Conservation (phyloP, 2,888 invertebrate species). For the Agonopterix alstromeriana region DNA sequence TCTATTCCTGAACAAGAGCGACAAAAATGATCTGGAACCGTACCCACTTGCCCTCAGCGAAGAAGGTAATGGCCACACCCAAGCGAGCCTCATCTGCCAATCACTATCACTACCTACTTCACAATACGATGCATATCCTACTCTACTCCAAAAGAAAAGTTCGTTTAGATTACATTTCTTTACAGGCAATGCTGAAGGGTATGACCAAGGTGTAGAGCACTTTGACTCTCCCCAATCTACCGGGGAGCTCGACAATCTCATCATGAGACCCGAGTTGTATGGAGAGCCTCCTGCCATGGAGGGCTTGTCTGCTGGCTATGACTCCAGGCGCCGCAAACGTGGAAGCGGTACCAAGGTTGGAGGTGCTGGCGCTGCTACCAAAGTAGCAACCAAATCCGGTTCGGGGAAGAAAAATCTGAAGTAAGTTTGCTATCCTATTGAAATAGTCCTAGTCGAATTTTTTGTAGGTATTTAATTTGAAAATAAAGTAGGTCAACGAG, state of each 20-base stretch:
- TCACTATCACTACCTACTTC: not conserved
- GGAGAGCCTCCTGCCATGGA: slow-evolving; percentile 77
- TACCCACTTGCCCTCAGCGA: slow-evolving; percentile 71
- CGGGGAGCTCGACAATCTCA: slow-evolving; percentile 75
- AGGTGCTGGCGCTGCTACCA: slow-evolving; percentile 67
- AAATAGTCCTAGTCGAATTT: not conserved
- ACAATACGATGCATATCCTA: not conserved
- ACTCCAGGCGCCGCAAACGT: slow-evolving; percentile 59
- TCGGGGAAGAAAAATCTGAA: slow-evolving; percentile 68
- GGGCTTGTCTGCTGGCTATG: slow-evolving; percentile 48
- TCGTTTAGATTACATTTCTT: slow-evolving; percentile 6
- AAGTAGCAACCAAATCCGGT: slow-evolving; percentile 61
- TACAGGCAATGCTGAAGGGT: slow-evolving; percentile 63
- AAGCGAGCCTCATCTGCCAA: slow-evolving; percentile 14
- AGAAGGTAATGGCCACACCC: slow-evolving; percentile 51
- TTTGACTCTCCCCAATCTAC: slow-evolving; percentile 53
- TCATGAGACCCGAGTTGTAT: slow-evolving; percentile 78
- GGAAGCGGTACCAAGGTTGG: slow-evolving; percentile 67
- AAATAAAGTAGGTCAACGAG: not conserved
- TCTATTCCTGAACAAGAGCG: slow-evolving; percentile 71
- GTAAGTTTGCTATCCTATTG: slow-evolving; percentile 32
- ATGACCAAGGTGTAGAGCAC: slow-evolving; percentile 58
- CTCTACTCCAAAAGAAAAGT: not conserved
- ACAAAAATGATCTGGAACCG: slow-evolving; percentile 73
- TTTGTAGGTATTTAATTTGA: not conserved